These are phyloP conservation scores for Micrasema minimum DNA, from an alignment of 1,140 invertebrate species.

Conservation along the genomic window DNA sequence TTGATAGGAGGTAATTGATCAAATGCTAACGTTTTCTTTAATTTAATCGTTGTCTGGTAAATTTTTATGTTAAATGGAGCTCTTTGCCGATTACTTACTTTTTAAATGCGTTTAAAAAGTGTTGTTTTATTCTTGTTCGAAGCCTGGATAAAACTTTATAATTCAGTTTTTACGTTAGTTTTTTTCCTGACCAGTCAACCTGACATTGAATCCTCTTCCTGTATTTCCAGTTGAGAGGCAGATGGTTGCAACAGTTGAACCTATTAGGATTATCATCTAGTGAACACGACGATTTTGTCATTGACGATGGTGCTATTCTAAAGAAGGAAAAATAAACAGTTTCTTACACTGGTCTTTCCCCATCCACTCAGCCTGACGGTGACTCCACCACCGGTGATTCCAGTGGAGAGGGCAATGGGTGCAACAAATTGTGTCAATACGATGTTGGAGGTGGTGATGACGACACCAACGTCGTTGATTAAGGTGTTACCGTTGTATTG, in stretches of 20 bases:
- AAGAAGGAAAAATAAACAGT: constrained; percentile 43
- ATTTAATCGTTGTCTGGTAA: not conserved
- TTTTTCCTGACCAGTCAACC: not conserved
- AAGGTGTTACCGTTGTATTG: constrained; percentile 59
- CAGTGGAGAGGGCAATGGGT: constrained; percentile 59
- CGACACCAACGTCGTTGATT: constrained; percentile 66
- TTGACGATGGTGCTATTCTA: constrained; percentile 49
- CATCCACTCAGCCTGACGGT: constrained; percentile 55
- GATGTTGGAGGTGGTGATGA: constrained; percentile 63
- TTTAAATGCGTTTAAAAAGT: too few relatives aligned
- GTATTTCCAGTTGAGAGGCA: too few relatives aligned
- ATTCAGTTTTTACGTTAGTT: too few relatives aligned
- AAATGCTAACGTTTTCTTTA: too few relatives aligned
- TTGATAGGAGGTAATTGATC: too few relatives aligned
- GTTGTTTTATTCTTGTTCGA: too few relatives aligned
- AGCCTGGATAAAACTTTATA: too few relatives aligned
- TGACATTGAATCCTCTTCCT: not conserved
- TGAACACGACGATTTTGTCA: not conserved
- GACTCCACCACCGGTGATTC: constrained; percentile 47
- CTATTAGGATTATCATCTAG: not conserved
- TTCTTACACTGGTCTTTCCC: constrained; percentile 65
- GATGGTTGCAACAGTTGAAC: too few relatives aligned
- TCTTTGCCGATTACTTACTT: too few relatives aligned
- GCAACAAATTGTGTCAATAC: constrained; percentile 59
- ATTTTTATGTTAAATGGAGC: not conserved